These are phyloP conservation scores for Aeoliscus strigatus DNA, from an alignment of 2,797 vertebrate genomes.

Conservation along the genomic window DNA sequence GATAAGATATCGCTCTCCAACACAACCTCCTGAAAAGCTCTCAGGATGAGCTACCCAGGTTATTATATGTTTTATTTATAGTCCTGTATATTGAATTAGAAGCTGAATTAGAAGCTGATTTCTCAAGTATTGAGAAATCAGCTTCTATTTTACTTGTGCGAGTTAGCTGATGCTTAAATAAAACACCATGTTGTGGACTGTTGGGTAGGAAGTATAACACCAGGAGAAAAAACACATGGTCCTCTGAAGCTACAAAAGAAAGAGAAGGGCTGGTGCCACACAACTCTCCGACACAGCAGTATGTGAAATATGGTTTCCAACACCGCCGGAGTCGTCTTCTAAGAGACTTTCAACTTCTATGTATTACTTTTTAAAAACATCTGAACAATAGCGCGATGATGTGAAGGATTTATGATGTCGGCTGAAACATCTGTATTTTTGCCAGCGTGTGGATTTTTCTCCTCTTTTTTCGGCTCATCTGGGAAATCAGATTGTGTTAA, in stretches of 20 bases:
- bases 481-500: too few relatives aligned
- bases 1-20: too few relatives aligned
- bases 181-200: constrained; percentile 53
- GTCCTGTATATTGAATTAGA: constrained; percentile 34
- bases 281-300: constrained; percentile 36
- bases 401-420: too few relatives aligned
- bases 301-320: constrained; percentile 50
- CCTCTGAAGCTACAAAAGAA: constrained; percentile 38
- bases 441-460: too few relatives aligned
- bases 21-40: constrained; percentile 11
- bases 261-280: constrained; percentile 39
- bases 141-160: constrained; percentile 9
- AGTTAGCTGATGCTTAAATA: constrained; percentile 36
- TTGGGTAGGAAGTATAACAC: constrained; percentile 34
- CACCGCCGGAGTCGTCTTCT: constrained; percentile 28
- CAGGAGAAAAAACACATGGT: constrained; percentile 40
- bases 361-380: constrained; percentile 53
- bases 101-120: too few relatives aligned
- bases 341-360: constrained; percentile 46
- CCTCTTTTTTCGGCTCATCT: too few relatives aligned
- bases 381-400: constrained; percentile 14
- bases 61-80: constrained; percentile 31
- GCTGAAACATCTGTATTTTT: too few relatives aligned
- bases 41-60: constrained; percentile 1
- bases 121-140: constrained; percentile 20